A percentile compares a stretch with the other conserved stretches of the same genome.
Evolutionary conservation across 2,888 invertebrate species (phyloP).

Genomic region (Emmelina monodactyla): DNA sequence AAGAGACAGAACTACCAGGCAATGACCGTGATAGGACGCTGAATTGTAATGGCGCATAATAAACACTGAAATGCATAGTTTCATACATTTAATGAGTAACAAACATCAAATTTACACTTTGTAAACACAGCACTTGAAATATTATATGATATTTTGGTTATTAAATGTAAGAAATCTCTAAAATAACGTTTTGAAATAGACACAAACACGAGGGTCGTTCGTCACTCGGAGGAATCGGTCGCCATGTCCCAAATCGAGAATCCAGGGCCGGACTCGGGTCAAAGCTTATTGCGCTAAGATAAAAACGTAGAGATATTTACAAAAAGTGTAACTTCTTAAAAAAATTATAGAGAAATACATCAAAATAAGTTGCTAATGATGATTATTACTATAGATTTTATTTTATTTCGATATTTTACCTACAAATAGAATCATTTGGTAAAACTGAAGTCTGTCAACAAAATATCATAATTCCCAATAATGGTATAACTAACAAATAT

Average conservation of each 20-base stretch:
- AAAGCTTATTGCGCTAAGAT: not conserved
- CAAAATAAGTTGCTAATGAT: too few relatives aligned
- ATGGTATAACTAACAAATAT: too few relatives aligned
- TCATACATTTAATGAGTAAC: not conserved
- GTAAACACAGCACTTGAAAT: not conserved
- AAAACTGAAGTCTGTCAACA: too few relatives aligned
- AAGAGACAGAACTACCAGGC: conserved; percentile 36
- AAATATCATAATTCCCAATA: too few relatives aligned
- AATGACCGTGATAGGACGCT: conserved; percentile 17
- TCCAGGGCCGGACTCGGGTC: conserved; percentile 36
- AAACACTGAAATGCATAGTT: conserved; percentile 28
- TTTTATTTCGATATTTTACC: too few relatives aligned
- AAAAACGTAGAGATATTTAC: too few relatives aligned
- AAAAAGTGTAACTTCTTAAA: too few relatives aligned
- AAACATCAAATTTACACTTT: not conserved
- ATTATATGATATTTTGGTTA: not conserved
- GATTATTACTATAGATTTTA: too few relatives aligned
- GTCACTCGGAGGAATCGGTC: conserved; percentile 45
- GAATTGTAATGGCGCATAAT: conserved; percentile 41
- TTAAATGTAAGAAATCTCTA: conserved; percentile 8
- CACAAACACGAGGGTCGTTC: conserved; percentile 42
- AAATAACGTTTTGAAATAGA: conserved; percentile 27
- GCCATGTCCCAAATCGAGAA: conserved; percentile 53
- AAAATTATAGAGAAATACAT: too few relatives aligned
- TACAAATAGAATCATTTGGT: too few relatives aligned